These are phyloP conservation scores for Kradibia gibbosae DNA, from an alignment of 1,140 invertebrate genomes.

Conservation along the genomic window DNA sequence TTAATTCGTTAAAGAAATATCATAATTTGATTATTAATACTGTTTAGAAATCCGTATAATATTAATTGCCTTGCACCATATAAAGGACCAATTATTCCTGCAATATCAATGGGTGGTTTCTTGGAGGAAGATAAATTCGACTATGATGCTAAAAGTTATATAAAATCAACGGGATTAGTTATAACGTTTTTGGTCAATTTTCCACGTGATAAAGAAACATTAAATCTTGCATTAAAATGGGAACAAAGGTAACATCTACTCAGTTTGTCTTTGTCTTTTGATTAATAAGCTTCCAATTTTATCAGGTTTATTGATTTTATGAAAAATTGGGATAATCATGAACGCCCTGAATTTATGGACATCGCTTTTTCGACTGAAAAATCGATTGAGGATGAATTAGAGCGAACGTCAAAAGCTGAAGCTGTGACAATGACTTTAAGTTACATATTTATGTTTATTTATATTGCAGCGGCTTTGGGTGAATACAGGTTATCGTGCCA, in stretches of 20 bases:
- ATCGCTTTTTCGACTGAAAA: slow-evolving; percentile 93
- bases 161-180: slow-evolving; percentile 88
- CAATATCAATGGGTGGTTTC: slow-evolving; percentile 95
- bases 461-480: slow-evolving; percentile 94
- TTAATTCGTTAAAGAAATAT: not conserved
- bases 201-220: slow-evolving; percentile 81
- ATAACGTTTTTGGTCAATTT: slow-evolving; percentile 93
- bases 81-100: slow-evolving; percentile 93
- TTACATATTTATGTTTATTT: slow-evolving; percentile 97
- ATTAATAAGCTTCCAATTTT: not conserved
- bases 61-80: slow-evolving; percentile 86
- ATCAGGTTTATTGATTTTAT: slow-evolving; percentile 85
- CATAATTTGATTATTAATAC: not conserved
- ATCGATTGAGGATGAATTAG: slow-evolving; percentile 96
- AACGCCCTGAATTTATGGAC: slow-evolving; percentile 84
- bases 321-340: slow-evolving; percentile 82
- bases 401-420: slow-evolving; percentile 92
- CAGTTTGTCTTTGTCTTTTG: not conserved
- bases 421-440: slow-evolving; percentile 94
- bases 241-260: slow-evolving; percentile 79
- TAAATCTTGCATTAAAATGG: slow-evolving; percentile 88
- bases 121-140: slow-evolving; percentile 52
- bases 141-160: slow-evolving; percentile 79
- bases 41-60: slow-evolving; percentile 80
- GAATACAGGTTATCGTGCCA: slow-evolving; percentile 79